Evolutionary conservation across 2,113 vertebrate species (phyloP), one percentile per base, ranked within the genome.

Genomic region (Porphyrio hochstetteri): DNA sequence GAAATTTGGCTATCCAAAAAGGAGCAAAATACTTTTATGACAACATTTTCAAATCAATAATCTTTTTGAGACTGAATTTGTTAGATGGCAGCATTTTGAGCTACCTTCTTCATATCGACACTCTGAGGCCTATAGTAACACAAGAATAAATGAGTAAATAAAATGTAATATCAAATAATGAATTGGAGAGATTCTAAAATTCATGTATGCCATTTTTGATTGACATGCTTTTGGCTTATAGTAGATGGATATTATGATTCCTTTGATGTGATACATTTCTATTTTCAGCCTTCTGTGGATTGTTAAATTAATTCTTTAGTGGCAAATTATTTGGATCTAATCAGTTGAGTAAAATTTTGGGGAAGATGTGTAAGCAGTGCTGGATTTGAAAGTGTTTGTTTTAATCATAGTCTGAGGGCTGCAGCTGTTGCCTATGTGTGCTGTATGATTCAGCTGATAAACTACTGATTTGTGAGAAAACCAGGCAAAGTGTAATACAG

Each of bases 271-370:
- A 94, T 88, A 71, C 15, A 33, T 71, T 83, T 77, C 79, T 78
- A 31, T 84, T 67, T 70, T 36, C 28, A 36, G 9, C 10, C 6
- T 85, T 60, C 80, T 63, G 56, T 61, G 31, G 61, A 86, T 59
- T 84, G 23, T 61, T 90, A 88, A 70, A 85, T 81, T 2, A 76
- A 75, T 59, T 48, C 5, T 61, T 81, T 57, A 68, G 15, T 31
- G 13, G n/a, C 31, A 82, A 77, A 92, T 94, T 82, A 89, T 63
- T 48, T 74, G 36, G 35, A 90, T 33, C 67, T 95, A 89, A 95
- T 95, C 72, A 94, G 38, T 12, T 20, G 35, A 91, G 31, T 56
- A 85, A 93, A 88, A 92, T n/a, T 93, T 94, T 65, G 40, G 31
- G 50, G 56, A 91, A 67, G 31, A 25, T 50, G 8, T 16, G 23